A percentile compares a stretch with the other conserved stretches of the same genome.
Conservation (phyloP, 2,113 vertebrate species). For the Gambusia holbrooki region DNA sequence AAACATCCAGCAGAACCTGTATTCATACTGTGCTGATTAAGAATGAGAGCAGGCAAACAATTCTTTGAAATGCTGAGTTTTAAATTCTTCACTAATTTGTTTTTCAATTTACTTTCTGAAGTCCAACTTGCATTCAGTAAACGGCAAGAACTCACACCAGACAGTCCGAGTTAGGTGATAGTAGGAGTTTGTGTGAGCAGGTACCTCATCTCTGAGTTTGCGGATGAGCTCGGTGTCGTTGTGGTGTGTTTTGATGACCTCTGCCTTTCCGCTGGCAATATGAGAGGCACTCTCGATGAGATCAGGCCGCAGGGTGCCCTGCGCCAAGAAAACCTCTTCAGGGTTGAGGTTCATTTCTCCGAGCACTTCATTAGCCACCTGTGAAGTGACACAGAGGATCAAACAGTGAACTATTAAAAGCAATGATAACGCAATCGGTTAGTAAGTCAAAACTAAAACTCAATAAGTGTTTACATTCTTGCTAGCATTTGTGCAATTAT, state of each 20-base stretch:
- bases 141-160: not conserved
- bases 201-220: slow-evolving; percentile 94
- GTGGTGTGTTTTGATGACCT: slow-evolving; percentile 98
- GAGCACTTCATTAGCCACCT: slow-evolving; percentile 98
- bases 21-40: not conserved
- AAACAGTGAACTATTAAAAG: not conserved
- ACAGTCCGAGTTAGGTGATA: not conserved
- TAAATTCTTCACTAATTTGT: not conserved
- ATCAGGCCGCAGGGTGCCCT: slow-evolving; percentile 95
- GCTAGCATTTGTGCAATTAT: too few relatives aligned
- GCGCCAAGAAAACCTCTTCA: slow-evolving; percentile 95
- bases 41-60: too few relatives aligned
- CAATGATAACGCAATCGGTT: not conserved
- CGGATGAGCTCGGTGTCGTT: slow-evolving; percentile 98
- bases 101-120: not conserved
- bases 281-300: slow-evolving; percentile 96
- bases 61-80: not conserved
- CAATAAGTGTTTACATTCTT: too few relatives aligned
- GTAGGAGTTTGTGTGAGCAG: not conserved
- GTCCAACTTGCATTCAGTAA: not conserved
- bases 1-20: not conserved
- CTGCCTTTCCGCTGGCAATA: slow-evolving; percentile 94
- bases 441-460: too few relatives aligned
- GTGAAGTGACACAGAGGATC: slow-evolving; percentile 13
- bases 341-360: slow-evolving; percentile 98